These are phyloP conservation scores for Pocota personata DNA, from an alignment of 2,888 invertebrate species.

Conservation along the genomic window DNA sequence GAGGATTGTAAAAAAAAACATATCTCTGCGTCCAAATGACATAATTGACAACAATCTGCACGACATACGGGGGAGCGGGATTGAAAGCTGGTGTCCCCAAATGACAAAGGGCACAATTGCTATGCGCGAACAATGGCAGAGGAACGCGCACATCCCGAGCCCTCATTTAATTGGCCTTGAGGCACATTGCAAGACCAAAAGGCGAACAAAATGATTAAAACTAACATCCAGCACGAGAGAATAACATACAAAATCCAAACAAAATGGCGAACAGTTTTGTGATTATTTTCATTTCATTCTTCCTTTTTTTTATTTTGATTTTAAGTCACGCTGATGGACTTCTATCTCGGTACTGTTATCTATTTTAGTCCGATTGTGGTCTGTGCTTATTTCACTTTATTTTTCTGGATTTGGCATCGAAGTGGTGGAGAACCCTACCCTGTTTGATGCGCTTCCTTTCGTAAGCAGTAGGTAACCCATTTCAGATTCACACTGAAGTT, in stretches of 20 bases:
- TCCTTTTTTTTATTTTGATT: not conserved
- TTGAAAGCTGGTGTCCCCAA: not conserved
- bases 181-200: slow-evolving; percentile 34
- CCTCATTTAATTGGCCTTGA: slow-evolving; percentile 70
- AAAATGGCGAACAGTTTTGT: slow-evolving; percentile 45
- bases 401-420: slow-evolving; percentile 14
- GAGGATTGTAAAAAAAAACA: not conserved
- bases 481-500: not conserved
- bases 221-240: slow-evolving; percentile 13
- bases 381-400: slow-evolving; percentile 12
- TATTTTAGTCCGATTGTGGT: slow-evolving; percentile 40
- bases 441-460: not conserved
- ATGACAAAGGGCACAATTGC: slow-evolving; percentile 47
- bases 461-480: not conserved
- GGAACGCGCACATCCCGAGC: slow-evolving; percentile 45
- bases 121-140: slow-evolving; percentile 54
- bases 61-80: not conserved
- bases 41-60: slow-evolving; percentile 46
- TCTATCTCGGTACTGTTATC: slow-evolving; percentile 51
- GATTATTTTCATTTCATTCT: not conserved
- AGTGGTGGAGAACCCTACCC: slow-evolving; percentile 11
- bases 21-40: slow-evolving; percentile 42
- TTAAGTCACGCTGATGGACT: slow-evolving; percentile 42
- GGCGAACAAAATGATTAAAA: slow-evolving; percentile 37
- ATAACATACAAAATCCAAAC: slow-evolving; percentile 16